phyloP scores from a whole-genome alignment of 2,888 invertebrate species.

The Drosophila niveifrons region DNA sequence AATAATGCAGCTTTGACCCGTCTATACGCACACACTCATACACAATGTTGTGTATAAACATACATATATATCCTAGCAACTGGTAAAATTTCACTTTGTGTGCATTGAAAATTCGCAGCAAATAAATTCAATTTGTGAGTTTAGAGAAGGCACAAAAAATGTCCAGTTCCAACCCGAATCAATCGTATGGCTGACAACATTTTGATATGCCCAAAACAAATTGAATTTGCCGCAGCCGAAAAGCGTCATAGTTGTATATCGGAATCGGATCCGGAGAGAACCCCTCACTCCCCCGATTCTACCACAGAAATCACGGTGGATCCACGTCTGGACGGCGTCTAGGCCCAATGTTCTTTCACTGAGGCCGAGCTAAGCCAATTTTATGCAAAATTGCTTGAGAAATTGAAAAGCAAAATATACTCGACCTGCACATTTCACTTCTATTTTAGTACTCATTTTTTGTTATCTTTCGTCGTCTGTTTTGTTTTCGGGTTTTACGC shows the following conservation, averaged over 20 bases:
- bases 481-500: slow-evolving; percentile 61
- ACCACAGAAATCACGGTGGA: slow-evolving; percentile 38
- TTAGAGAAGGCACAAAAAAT: slow-evolving; percentile 51
- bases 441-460: not conserved
- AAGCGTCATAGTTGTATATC: slow-evolving; percentile 54
- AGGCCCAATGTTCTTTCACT: slow-evolving; percentile 38
- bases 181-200: slow-evolving; percentile 71
- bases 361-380: slow-evolving; percentile 57
- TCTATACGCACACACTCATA: slow-evolving; percentile 7
- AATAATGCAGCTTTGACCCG: slow-evolving; percentile 51
- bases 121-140: slow-evolving; percentile 78
- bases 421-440: slow-evolving; percentile 16
- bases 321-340: slow-evolving; percentile 60
- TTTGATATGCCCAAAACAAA: slow-evolving; percentile 78
- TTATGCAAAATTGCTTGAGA: slow-evolving; percentile 77
- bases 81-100: slow-evolving; percentile 67
- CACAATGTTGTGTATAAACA: not conserved
- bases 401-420: slow-evolving; percentile 74
- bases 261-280: slow-evolving; percentile 1
- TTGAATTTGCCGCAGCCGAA: slow-evolving; percentile 71
- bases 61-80: slow-evolving; percentile 30
- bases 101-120: slow-evolving; percentile 76
- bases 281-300: not conserved
- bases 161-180: slow-evolving; percentile 42
- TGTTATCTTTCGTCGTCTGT: slow-evolving; percentile 33